Base-by-base conservation (phyloP, 2,113 vertebrate genomes). In the Pseudopipra pipra region DNA sequence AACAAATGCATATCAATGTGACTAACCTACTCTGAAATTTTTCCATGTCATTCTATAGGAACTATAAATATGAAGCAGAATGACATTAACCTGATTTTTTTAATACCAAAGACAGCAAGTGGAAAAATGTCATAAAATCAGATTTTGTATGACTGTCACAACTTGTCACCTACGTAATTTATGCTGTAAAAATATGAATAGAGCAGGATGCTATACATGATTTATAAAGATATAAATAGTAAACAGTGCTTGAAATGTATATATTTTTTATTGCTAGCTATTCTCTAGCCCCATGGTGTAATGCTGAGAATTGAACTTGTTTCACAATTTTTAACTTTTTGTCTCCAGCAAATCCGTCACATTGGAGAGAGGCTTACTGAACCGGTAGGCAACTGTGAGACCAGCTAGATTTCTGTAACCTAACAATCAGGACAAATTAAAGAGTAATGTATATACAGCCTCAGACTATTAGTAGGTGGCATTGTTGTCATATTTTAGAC, bases 201-300 rank as follows among this genome's bases (percentile, higher is more conserved):
- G 47, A 79, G 82, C 55, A 84, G 78, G 58, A 85, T 94, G 68
- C 15, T 87, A 93, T 97, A 71, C 93, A 96, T 96, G 85, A 95
- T 97, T 96, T 96, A 94, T 93, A 90, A 94, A 87, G 80, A 86
- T 97, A 96, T 96, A 95, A 96, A 96, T 91, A 94, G 92, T 92
- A 95, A 96, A 95, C 43, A 96, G 56, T 82, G 46, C 79, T 95
- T 95, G 58, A 92, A 94, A 90, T 90, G 67, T 70, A 89, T 94
- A 82, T 79, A 72, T 84, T 84, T 33, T 61, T 96, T 90, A 81
- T 92, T 74, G 47, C 70, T 92, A 91, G 62, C 31, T 94, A 27
- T 84, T 91, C 43, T 92, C 59, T 89, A 94, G 61, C 55, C 23
- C 21, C 23, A 20, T 59, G 87, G 59, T 88, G 35, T 75, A 90